Evolutionary conservation across 2,797 vertebrate genomes (phyloP), one percentile per base, ranked within the genome.

Genomic region (Alauda arvensis): DNA sequence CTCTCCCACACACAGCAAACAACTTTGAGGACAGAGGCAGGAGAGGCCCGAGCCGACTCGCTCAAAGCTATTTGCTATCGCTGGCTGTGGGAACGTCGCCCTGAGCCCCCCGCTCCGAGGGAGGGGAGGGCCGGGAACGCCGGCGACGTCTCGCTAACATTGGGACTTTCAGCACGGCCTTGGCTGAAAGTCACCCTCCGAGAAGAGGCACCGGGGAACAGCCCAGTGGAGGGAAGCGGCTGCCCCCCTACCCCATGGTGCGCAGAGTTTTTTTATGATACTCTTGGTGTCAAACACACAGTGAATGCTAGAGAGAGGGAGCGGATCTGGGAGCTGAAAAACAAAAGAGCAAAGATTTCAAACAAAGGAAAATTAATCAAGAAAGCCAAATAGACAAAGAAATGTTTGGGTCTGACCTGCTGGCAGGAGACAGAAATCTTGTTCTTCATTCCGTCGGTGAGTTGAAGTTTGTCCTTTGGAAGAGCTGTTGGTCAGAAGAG

Each of bases 391-490:
- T 98, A 98, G 97, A 98, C 95, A 98, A 98, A 98, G 97, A 99
- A 99, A 98, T 99, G 98, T 98, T 99, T 98, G 98, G 98, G 98
- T 99, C 99, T 99, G 99, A 99, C 99, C 99, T 99, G 99, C 98
- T 97, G 98, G 97, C 98, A 98, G 97, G 97, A 95, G 98, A 98
- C 95, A 97, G 97, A 98, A 98, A 97, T 98, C 98, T 97, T 98
- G 98, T 96, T 99, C 99, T 99, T 99, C 98, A 46, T 97, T 97
- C 98, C 97, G 97, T 96, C 96, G 97, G 96, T 96, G 97, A 96
- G 93, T 91, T 97, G 97, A 97, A 98, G 98, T 98, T 97, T 98
- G 97, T 97, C 96, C 96, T 97, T 98, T 96, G 93, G 95, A 96
- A 94, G 96, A 96, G 96, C 96, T 96, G 97, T 97, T 97, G 97